Percentiles rank a stretch among this genome's conserved stretches.
Conservation (phyloP, 2,888 invertebrate species). For the Brachyptera putata region DNA sequence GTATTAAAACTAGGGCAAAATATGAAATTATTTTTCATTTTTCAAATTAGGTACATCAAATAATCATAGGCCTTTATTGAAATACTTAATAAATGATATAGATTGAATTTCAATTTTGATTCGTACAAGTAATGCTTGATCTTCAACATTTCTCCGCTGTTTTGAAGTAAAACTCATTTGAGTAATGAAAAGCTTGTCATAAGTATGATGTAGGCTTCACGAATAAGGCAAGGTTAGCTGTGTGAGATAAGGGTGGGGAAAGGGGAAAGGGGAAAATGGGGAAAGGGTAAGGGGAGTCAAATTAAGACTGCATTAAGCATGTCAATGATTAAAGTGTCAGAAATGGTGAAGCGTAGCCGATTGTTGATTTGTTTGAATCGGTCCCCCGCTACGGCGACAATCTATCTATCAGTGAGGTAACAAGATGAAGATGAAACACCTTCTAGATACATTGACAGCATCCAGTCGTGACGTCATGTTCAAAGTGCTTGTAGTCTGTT, state of each 20-base stretch:
- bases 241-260: background rate
- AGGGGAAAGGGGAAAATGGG: slow-evolving; percentile 1
- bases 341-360: background rate
- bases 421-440: slow-evolving; percentile 15
- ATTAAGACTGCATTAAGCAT: no score
- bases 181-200: background rate
- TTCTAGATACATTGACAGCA: background rate
- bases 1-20: no score
- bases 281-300: no score
- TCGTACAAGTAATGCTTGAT: no score
- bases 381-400: slow-evolving; percentile 14
- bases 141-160: no score
- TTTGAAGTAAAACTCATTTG: slow-evolving; percentile 1
- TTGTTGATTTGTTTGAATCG: slow-evolving; percentile 13
- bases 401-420: no score
- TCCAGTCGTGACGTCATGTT: background rate
- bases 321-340: slow-evolving; percentile 19
- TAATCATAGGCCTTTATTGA: no score
- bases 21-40: no score
- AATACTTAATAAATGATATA: no score
- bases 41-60: no score
- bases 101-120: no score
- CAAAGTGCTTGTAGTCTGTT: no score
- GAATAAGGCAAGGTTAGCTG: background rate
- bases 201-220: background rate